Base-by-base conservation (phyloP, 2,888 invertebrate genomes). In the Ochropleura leucogaster region DNA sequence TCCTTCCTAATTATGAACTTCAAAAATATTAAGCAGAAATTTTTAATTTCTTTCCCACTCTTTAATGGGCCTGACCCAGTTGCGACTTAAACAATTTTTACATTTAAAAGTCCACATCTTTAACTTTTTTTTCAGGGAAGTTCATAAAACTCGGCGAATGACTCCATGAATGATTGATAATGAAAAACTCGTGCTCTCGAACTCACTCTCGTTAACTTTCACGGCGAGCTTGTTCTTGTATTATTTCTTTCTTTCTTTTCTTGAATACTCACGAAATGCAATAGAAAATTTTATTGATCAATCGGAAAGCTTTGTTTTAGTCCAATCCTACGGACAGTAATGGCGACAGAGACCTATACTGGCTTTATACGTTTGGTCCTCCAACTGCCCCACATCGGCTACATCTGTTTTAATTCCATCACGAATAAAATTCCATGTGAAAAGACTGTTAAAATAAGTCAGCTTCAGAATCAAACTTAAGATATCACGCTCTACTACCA, bases 141-240 rank as follows among this genome's bases (percentile, higher is more conserved):
- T 83, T 79, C 74, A 69, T 74, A 76, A 79, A 83, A 77, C 67
- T 79, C 64, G n/a, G 62, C 44, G 59, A 72, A 79, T 69, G 82
- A 83, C 77, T 72, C 71, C 55, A 64, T 86, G 79, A 87, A 86
- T 83, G 83, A 87, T 85, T 87, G 81, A 86, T 83, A 87, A 85
- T 81, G 77, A 85, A 76, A 74, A 79, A 75, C 74, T 82, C 67
- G 62, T 63, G 68, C 71, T 14, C 30, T 53, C 18, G 18, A 8
- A 75, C 73, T 68, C 64, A 72, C 72, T 83, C 77, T 64, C 68
- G 44, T 57, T 42, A 78, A 86, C 66, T 79, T 73, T 68, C 47
- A 55, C 60, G 47, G 44, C 44, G 20, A 73, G 59, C 60, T 72
- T 73, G 57, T 83, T 62, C 68, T 51, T 71, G 57, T 83, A 51